phyloP scores from a whole-genome alignment of 2,113 vertebrate genomes.

The Cairina moschata region DNA sequence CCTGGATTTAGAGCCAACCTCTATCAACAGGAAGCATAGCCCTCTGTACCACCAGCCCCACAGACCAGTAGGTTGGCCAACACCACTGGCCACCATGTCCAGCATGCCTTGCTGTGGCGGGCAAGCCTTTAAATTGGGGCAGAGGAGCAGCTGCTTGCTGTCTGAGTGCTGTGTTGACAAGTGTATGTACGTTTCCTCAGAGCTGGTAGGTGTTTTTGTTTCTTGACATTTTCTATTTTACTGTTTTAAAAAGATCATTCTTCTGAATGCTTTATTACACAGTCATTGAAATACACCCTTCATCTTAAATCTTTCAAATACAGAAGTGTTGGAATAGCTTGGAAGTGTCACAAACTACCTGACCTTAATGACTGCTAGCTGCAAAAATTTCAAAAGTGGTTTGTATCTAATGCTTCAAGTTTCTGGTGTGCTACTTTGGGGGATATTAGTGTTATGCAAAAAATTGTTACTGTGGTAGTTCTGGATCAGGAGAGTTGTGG shows the following conservation, averaged over 20 bases:
- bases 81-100: not conserved
- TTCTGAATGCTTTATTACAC: rapidly evolving
- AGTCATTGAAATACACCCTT: rapidly evolving
- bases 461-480: not conserved
- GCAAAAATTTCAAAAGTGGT: not conserved
- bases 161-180: rapidly evolving
- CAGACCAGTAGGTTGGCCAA: not conserved
- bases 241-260: not conserved
- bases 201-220: not conserved
- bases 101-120: not conserved
- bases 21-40: rapidly evolving
- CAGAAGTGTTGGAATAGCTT: not conserved
- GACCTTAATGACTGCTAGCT: not conserved
- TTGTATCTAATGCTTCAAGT: not conserved
- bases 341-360: not conserved
- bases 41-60: not conserved
- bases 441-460: not conserved
- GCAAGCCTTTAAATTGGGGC: not conserved
- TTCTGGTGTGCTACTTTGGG: not conserved
- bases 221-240: not conserved
- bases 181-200: rapidly evolving
- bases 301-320: not conserved
- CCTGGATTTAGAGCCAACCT: rapidly evolving
- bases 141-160: not conserved
- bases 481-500: not conserved